These are phyloP conservation scores for Nautilus pompilius DNA, from an alignment of 1,140 invertebrate genomes.

Conservation along the genomic window DNA sequence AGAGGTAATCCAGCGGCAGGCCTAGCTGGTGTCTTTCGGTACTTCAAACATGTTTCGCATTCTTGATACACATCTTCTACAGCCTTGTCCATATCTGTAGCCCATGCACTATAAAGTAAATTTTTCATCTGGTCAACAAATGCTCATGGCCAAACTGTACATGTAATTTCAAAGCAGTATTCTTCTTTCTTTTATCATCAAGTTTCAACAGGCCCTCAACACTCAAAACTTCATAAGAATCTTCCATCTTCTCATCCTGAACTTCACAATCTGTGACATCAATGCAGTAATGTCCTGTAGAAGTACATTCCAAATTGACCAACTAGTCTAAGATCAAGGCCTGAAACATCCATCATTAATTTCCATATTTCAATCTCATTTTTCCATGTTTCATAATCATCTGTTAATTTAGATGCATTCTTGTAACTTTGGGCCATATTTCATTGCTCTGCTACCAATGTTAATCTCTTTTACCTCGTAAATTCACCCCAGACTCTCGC, in stretches of 20 bases:
- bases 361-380: too few species aligned
- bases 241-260: too few species aligned
- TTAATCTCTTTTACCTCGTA: too few species aligned
- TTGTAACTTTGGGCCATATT: too few species aligned
- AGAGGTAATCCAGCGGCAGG: conserved; percentile 17
- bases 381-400: too few species aligned
- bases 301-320: conserved; percentile 18
- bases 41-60: conserved; percentile 13
- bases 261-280: too few species aligned
- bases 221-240: neutral
- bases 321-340: conserved; percentile 13
- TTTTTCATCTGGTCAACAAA: conserved; percentile 6
- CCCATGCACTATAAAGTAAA: conserved; percentile 10
- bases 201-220: neutral
- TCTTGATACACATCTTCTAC: neutral
- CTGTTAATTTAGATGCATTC: too few species aligned
- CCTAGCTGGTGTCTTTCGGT: conserved; percentile 13
- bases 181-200: conserved; percentile 4
- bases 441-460: too few species aligned
- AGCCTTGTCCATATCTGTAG: neutral
- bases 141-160: conserved; percentile 25
- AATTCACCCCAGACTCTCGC: too few species aligned
- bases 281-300: conserved; percentile 22
- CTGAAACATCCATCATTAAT: too few species aligned
- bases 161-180: conserved; percentile 10